Base-by-base conservation (phyloP, 2,797 vertebrate genomes). In the Amphiprion clarkii region DNA sequence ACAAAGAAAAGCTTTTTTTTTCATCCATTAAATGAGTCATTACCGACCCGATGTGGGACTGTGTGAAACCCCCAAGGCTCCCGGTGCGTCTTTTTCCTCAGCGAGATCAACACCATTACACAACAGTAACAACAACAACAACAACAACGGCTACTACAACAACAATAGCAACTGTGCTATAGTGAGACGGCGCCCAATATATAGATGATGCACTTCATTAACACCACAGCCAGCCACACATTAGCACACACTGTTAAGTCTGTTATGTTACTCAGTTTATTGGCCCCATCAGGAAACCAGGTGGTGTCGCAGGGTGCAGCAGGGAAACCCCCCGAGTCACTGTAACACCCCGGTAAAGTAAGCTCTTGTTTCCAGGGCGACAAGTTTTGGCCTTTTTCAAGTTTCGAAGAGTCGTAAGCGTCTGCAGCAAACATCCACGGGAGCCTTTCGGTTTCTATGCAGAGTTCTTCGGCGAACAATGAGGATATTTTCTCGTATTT, bases 91-190 rank as follows among this genome's bases (percentile, higher is more conserved):
- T 84, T 78, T 36, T 84, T 82, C 66, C 69, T 79, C 39, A 56
- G 84, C 62, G 62, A 89, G 88, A 92, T 91, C 89, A 87, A 93
- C 90, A 89, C 87, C 78, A 80, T 90, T 90, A 90, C 89, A 89
- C 91, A 75, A 90, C 80, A 74, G 72, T 29, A 81, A 78, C 73
- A 76, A 81, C 77, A 57, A 83, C 79, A 69, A 79, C 67, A 56
- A 69, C 55, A 55, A 69, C 79, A 76, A 52, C 82, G 68, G 25
- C 74, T 27, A 87, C 84, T 46, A 76, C 77, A 68, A 78, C 56
- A 64, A 90, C 2, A 87, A 86, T 78, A 73, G 80, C 83, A 84
- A 87, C 83, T 88, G 91, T 84, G 92, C 87, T 85, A 91, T 76
- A 83, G 78, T 68, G 85, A 87, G 71, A 86, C 67, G 63, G 82